phyloP scores from a whole-genome alignment of 2,113 vertebrate species.

The Bagarius yarrelli region DNA sequence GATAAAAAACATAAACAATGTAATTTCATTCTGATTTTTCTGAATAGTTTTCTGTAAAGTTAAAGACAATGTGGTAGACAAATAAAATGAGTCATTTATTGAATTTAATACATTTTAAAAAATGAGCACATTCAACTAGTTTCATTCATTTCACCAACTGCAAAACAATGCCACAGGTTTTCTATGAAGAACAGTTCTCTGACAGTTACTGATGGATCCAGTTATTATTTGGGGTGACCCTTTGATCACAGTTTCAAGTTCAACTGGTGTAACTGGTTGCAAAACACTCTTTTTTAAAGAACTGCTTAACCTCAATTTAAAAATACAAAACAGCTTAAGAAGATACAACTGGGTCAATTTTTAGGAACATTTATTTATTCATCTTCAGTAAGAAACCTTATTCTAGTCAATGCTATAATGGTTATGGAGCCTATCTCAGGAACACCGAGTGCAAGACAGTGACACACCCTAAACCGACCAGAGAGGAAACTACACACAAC shows the following conservation, averaged over 20 bases:
- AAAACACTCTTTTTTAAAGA: no score
- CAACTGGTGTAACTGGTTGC: background rate
- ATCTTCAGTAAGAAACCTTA: background rate
- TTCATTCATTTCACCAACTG: background rate
- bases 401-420: background rate
- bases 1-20: no score
- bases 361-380: background rate
- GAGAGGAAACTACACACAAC: background rate
- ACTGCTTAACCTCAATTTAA: background rate
- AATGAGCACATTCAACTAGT: background rate
- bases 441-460: background rate
- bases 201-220: background rate
- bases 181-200: no score
- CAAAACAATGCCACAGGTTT: background rate
- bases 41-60: no score
- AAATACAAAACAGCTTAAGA: background rate
- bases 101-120: no score
- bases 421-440: background rate
- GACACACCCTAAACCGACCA: background rate
- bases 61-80: no score
- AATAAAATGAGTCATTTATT: no score
- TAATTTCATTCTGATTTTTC: no score
- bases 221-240: background rate
- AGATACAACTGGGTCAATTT: background rate
- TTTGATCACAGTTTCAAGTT: background rate